Evolutionary conservation across 2,797 vertebrate genomes (phyloP), one percentile per base, ranked within the genome.

Genomic region (Peromyscus eremicus): DNA sequence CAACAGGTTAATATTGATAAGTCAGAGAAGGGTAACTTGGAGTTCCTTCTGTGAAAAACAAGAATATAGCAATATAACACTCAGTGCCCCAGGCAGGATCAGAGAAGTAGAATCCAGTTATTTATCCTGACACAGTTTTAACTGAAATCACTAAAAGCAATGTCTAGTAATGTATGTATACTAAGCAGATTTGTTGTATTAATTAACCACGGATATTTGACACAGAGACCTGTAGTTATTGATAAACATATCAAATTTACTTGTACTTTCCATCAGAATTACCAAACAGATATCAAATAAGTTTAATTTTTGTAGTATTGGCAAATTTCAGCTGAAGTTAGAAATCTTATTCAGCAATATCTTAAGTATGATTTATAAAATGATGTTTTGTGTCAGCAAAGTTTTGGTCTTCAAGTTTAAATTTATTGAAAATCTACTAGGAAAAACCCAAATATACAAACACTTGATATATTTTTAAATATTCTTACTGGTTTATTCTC

Each of bases 61-160:
- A 11, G 14, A 52, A 68, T 40, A 82, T 21, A 46, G 13, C 0
- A 71, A 71, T 19, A 68, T 86, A 81, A 68, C 16, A 85, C 0
- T 71, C 11, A n/a, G 5, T 19, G 1, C n/a, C 6, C 2, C 3
- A 79, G 16, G 3, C 2, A 84, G 16, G 0, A 4, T 34, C 80
- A 37, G 8, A 57, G 66, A 37, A 73, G 14, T 23, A 91, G 40
- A 79, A 55, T 81, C 10, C 40, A 12, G 9, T 11, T 7, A 76
- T 49, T 66, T 37, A 37, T 9, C 66, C 23, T 37, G 40, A 34
- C 25, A 7, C 0, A 46, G 49, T 87, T 91, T 55, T 52, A 77
- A 88, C 7, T 86, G 40, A 68, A 92, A 83, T 89, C 57, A 92
- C 55, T 79, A 64, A 94, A 89, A 93, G 2, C 1, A 76, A 89